A percentile compares a stretch with the other conserved stretches of the same genome.
phyloP scores from a whole-genome alignment of 2,888 invertebrate genomes.

The Agrotis segetum region DNA sequence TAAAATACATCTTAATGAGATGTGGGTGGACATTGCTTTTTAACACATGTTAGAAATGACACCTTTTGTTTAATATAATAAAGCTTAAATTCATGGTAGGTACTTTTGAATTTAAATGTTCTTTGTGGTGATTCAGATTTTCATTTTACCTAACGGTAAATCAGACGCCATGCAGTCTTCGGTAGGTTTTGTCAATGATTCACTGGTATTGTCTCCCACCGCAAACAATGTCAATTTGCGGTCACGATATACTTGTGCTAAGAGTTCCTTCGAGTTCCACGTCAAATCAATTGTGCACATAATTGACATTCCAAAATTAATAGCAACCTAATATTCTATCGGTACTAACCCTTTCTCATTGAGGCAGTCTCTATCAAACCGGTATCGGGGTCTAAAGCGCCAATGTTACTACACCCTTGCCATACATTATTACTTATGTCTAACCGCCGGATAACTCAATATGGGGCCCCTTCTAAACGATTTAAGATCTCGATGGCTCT shows the following conservation, averaged over 20 bases:
- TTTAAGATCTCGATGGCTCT: slow-evolving; percentile 86
- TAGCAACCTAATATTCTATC: slow-evolving; percentile 67
- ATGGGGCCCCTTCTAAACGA: slow-evolving; percentile 82
- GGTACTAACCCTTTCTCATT: slow-evolving; percentile 78
- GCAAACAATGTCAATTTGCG: slow-evolving; percentile 10
- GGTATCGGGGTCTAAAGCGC: slow-evolving; percentile 74
- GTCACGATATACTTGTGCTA: slow-evolving; percentile 22
- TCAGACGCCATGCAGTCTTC: slow-evolving; percentile 5
- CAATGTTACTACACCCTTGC: slow-evolving; percentile 75
- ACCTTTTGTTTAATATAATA: not conserved
- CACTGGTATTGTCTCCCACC: not conserved
- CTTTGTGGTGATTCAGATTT: not conserved
- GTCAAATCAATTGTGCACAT: slow-evolving; percentile 49
- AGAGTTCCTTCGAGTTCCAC: slow-evolving; percentile 21
- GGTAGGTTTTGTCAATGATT: not conserved
- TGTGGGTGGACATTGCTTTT: not conserved
- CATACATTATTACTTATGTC: slow-evolving; percentile 86
- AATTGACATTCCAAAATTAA: slow-evolving; percentile 59
- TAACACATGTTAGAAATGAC: not conserved
- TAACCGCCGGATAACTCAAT: slow-evolving; percentile 88
- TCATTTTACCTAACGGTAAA: not conserved
- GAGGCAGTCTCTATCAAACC: slow-evolving; percentile 78
- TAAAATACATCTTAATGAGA: not conserved
- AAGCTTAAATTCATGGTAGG: not conserved
- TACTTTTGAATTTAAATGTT: not conserved